phyloP scores from a whole-genome alignment of 1,140 invertebrate species.

The Palaemon carinicauda region DNA sequence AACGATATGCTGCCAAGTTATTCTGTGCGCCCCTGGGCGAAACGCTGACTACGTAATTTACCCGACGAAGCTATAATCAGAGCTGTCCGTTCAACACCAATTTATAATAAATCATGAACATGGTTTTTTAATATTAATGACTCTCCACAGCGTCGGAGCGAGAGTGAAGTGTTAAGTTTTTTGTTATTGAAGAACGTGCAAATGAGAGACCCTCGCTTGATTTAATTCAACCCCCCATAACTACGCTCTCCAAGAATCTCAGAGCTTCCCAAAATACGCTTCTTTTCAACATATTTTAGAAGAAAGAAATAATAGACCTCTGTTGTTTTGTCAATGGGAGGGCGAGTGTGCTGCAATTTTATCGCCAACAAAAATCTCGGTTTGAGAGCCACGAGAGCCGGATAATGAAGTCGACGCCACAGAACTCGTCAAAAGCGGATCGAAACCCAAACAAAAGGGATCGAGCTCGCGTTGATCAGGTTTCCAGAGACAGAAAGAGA shows the following conservation, averaged over 20 bases:
- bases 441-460: constrained; percentile 47
- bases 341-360: constrained; percentile 46
- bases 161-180: constrained; percentile 33
- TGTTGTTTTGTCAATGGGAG: constrained; percentile 22
- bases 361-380: constrained; percentile 47
- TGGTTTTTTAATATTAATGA: not conserved
- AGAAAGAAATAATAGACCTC: constrained; percentile 37
- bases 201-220: constrained; percentile 18
- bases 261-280: constrained; percentile 17
- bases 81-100: not conserved
- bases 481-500: constrained; percentile 25
- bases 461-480: constrained; percentile 46
- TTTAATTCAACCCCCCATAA: constrained; percentile 9
- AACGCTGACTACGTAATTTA: not conserved
- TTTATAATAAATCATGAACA: constrained; percentile 24
- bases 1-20: no score
- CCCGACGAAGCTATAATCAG: not conserved
- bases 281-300: constrained; percentile 14
- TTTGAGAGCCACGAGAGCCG: constrained; percentile 42
- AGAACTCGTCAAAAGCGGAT: constrained; percentile 47
- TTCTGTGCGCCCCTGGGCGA: no score
- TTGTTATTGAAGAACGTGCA: constrained; percentile 30
- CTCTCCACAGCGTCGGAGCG: constrained; percentile 21
- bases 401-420: constrained; percentile 47
- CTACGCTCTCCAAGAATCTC: constrained; percentile 12